phyloP scores from a whole-genome alignment of 2,888 invertebrate species.

The Lycocerus yunnanus region DNA sequence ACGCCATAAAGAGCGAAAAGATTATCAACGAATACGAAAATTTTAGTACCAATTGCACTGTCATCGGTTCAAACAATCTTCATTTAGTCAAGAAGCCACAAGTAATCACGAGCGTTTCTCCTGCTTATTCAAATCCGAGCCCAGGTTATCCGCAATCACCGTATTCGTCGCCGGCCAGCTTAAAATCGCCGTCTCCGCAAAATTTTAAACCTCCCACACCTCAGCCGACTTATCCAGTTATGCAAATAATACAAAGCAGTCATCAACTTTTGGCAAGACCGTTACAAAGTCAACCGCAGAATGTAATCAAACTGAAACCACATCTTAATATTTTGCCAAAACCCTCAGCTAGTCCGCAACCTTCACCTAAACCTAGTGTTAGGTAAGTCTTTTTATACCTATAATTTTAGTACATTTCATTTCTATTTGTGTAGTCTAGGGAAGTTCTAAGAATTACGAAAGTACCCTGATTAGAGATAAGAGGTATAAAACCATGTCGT shows the following conservation, averaged over 20 bases:
- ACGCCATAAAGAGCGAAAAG: conserved; percentile 40
- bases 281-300: conserved; percentile 49
- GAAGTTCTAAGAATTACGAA: not conserved
- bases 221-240: conserved; percentile 52
- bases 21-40: conserved; percentile 50
- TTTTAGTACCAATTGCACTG: conserved; percentile 55
- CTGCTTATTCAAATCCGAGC: conserved; percentile 49
- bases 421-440: not conserved
- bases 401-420: not conserved
- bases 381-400: conserved; percentile 40
- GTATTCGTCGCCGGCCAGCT: conserved; percentile 53
- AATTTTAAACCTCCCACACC: conserved; percentile 53
- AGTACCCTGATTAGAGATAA: too few species aligned
- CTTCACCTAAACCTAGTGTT: conserved; percentile 53
- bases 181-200: conserved; percentile 52
- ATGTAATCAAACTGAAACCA: conserved; percentile 55
- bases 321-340: conserved; percentile 56
- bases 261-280: conserved; percentile 49
- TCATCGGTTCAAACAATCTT: conserved; percentile 55
- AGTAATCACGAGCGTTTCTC: conserved; percentile 50
- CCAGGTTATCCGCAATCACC: conserved; percentile 52
- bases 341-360: conserved; percentile 53
- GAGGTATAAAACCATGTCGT: too few species aligned
- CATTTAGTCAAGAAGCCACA: conserved; percentile 55
- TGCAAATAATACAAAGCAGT: conserved; percentile 54